These are phyloP conservation scores for Echiichthys vipera DNA, from an alignment of 2,797 vertebrate genomes.

Conservation along the genomic window DNA sequence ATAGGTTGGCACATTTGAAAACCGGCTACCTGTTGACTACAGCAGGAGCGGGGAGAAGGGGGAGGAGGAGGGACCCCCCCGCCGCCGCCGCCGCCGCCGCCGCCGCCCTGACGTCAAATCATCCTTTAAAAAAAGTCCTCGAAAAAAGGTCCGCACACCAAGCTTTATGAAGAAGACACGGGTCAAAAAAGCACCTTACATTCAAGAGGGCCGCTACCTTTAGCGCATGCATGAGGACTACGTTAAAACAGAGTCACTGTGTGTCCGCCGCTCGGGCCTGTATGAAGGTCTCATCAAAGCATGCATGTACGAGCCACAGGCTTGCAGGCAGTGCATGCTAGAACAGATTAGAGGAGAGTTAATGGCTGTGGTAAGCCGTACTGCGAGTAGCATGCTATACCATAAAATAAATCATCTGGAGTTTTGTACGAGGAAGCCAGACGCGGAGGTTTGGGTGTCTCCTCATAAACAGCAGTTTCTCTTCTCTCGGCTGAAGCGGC, in stretches of 20 bases:
- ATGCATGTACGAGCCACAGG: constrained; percentile 71
- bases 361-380: constrained; percentile 63
- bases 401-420: constrained; percentile 66
- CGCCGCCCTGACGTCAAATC: constrained; percentile 59
- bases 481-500: constrained; percentile 57
- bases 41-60: constrained; percentile 49
- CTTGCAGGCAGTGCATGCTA: constrained; percentile 75
- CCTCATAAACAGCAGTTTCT: constrained; percentile 52
- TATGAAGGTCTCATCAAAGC: constrained; percentile 59
- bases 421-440: constrained; percentile 59
- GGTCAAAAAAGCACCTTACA: constrained; percentile 80
- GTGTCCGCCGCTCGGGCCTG: constrained; percentile 52
- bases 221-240: constrained; percentile 79
- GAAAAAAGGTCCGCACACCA: constrained; percentile 39
- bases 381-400: constrained; percentile 67
- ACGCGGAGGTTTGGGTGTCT: constrained; percentile 61
- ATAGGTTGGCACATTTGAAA: constrained; percentile 84
- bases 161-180: constrained; percentile 71
- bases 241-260: constrained; percentile 51
- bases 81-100: no score
- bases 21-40: constrained; percentile 74
- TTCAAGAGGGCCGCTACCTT: constrained; percentile 76
- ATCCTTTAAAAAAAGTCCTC: constrained; percentile 67
- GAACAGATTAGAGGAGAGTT: constrained; percentile 64
- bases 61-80: no score